Base-by-base conservation (phyloP, 1,140 invertebrate species). In the Neotoxoptera formosana region DNA sequence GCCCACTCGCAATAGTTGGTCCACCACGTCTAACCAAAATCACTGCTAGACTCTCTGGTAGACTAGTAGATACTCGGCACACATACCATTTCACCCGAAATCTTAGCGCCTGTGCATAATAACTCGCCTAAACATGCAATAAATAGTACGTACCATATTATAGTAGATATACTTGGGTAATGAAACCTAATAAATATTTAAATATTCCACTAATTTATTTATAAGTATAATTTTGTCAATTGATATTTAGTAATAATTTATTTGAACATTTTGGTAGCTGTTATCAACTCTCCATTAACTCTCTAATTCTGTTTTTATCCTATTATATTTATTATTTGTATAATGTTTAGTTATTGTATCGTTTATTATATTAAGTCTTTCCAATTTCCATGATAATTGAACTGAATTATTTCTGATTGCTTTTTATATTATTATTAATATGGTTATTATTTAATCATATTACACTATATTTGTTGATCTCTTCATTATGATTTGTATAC, bases 401-500 rank as follows among this genome's bases (percentile, higher is more conserved):
- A 67, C 56, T 90, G 25, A 90, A n/a, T 45, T 2, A 90, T 90
- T 90, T 56, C 25, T 45, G 36, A 67, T 47, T 90, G 36, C 51
- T 90, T 45, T 67, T 90, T 60, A 30, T 47, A 86, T 86, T 86
- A 86, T 23, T 9, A 21, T 20, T 67, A 41, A n/a, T 67, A 67
- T 90, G 17, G 30, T 60, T 90, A 45, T 90, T 41, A 25, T 41
- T 60, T 67, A 20, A 90, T 90, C 17, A 45, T 90, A n/a, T 90
- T 90, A 67, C 23, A 56, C 45, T 47, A 67, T 67, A 34, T 45
- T 90, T 45, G 36, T 90, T 90, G 89, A 90, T 90, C 89, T 90
- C 89, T 90, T 90, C 53, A 67, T 30, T 67, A 53, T 53, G 34
- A 25, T 89, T 89, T 9, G 30, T 88, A 56, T 76, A 34, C n/a